Base-by-base conservation (phyloP, 35 echinoderm and acorn worm species). In the Lytechinus variegatus region DNA sequence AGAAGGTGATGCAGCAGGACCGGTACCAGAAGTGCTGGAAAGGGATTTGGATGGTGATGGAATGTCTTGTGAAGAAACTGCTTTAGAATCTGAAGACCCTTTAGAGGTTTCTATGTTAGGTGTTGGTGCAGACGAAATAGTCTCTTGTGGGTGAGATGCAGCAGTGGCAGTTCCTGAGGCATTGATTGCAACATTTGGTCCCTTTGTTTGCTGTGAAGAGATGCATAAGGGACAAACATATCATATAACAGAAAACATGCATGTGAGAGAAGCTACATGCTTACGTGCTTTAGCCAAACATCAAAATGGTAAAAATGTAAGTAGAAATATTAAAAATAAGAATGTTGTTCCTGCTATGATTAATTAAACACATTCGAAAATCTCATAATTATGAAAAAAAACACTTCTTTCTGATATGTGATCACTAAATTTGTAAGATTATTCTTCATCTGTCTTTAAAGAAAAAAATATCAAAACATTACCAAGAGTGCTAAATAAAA, bases 141-240 rank as follows among this genome's bases (percentile, higher is more conserved):
- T 79, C 66, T 79, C 66, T 54, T 90, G 88, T 90, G 16, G n/a
- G 28, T 29, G n/a, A 89, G 87, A 33, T 52, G 88, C 88, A 90
- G 88, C 28, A 90, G 28, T 90, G 88, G n/a, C 52, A 52, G 28
- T 90, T 44, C 28, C 88, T 90, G 88, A 90, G 88, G 88, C 88
- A 90, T 28, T 90, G 88, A 90, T 54, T 90, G 88, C 88, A 90
- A 54, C 88, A 90, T 90, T 90, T 90, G 88, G 88, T 90, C 88
- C 88, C 28, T 54, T 52, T 52, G 88, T 90, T 52, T 28, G 13
- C 88, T 90, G 29, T 52, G 52, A 21, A 90, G 56, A 58, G 13
- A 58, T 13, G 13, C 56, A 58, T 58, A 58, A 58, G 10, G 56
- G 56, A 7, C 66, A 79, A 79, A 79, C 66, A 79, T 24, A 79